Evolutionary conservation across 2,888 invertebrate genomes (phyloP).

Genomic region (Tachina lurida): DNA sequence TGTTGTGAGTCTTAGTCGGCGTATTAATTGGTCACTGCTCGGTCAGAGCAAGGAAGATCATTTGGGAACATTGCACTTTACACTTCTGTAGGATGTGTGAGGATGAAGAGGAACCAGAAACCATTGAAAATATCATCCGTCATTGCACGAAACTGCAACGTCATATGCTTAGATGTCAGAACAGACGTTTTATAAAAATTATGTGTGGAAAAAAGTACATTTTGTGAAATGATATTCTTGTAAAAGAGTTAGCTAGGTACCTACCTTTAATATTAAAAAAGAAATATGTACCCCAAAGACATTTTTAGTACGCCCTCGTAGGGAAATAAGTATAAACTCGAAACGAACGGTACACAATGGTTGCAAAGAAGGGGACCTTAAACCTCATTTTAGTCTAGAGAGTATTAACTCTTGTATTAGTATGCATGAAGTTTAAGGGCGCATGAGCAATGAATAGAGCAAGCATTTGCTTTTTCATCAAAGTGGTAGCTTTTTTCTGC

Average conservation of each 20-base stretch:
- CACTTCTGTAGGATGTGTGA: no score
- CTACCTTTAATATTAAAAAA: no score
- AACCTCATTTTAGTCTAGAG: constrained; percentile 38
- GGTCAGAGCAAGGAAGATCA: neutral
- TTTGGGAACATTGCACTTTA: neutral
- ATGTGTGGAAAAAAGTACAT: no score
- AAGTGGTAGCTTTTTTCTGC: constrained; percentile 61
- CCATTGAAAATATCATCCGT: no score
- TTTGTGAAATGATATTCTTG: neutral
- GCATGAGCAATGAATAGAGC: constrained; percentile 63
- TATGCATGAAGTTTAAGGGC: constrained; percentile 57
- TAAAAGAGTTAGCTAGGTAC: no score
- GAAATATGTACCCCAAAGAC: neutral
- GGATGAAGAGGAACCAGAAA: no score
- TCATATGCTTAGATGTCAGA: no score
- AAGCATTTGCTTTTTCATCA: constrained; percentile 42
- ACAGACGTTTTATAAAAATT: no score
- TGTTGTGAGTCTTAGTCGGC: no score
- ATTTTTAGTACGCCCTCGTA: constrained; percentile 10
- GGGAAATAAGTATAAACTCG: constrained; percentile 5
- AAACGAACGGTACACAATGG: constrained; percentile 20
- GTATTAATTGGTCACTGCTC: neutral
- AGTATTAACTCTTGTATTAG: neutral
- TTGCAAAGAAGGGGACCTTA: constrained; percentile 51
- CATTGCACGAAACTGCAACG: no score